Evolutionary conservation across 2,888 invertebrate species (phyloP).

Genomic region (Heliconius hortense): DNA sequence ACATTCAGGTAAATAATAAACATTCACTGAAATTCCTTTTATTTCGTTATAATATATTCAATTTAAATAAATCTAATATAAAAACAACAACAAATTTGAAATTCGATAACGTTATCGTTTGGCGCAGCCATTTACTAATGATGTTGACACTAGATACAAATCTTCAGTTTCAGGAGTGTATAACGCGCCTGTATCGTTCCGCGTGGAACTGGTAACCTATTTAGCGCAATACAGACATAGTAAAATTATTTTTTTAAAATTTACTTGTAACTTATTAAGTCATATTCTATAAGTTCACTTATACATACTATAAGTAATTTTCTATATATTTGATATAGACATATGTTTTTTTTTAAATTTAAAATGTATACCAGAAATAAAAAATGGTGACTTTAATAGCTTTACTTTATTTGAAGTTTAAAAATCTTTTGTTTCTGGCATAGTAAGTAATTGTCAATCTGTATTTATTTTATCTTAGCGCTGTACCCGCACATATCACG

Average conservation of each 20-base stretch:
- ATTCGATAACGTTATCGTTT: conserved; percentile 19
- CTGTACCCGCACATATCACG: too few relatives aligned
- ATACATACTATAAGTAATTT: neutral
- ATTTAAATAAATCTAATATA: neutral
- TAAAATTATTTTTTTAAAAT: neutral
- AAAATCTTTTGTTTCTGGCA: too few relatives aligned
- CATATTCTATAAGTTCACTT: neutral
- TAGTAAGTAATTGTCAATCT: neutral
- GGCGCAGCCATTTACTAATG: conserved; percentile 61
- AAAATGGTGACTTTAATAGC: too few relatives aligned
- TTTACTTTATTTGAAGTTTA: too few relatives aligned
- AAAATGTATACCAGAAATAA: neutral
- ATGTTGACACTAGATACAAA: conserved; percentile 76
- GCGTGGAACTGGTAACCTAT: conserved; percentile 48
- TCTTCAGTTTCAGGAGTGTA: conserved; percentile 52
- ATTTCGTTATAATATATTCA: neutral
- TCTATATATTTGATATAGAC: neutral
- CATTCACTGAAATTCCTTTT: neutral
- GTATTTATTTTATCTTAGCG: too few relatives aligned
- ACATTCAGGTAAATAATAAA: too few relatives aligned
- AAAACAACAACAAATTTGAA: neutral
- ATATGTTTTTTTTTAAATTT: neutral
- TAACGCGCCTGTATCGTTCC: conserved; percentile 30
- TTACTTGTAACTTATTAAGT: neutral
- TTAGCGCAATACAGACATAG: conserved; percentile 42